Evolutionary conservation across 2,797 vertebrate species (phyloP), one percentile per base, ranked within the genome.

Genomic region (Rallus crepitans): DNA sequence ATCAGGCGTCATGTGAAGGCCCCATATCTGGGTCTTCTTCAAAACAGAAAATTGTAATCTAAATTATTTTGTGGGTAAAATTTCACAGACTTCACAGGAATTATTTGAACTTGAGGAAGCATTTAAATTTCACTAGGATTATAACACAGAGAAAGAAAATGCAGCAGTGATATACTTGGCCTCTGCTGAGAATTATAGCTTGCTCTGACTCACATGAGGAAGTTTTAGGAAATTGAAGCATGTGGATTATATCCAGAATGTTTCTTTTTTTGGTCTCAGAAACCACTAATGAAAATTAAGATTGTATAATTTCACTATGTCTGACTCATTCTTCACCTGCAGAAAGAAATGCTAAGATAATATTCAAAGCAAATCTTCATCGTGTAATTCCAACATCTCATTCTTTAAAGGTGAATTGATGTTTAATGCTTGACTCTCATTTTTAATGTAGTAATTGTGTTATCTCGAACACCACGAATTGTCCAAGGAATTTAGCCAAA

Each of bases 311-410:
- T 97, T 91, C 70, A 47, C 66, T 84, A 40, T 17, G 23, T 78
- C 65, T 92, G 80, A 90, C 47, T 75, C 59, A 82, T 87, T 95
- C 60, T 92, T 91, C 78, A 75, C 56, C 42, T 93, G 66, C 78
- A 82, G 47, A 31, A 33, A 65, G n/a, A 94, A 83, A 68, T 59
- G 39, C 15, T 84, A 91, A 75, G 55, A 87, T 69, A 77, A 60
- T 53, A 86, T 30, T 76, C 30, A 72, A 76, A 82, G 69, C 33
- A 39, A 72, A 55, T 73, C 47, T 92, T 84, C 68, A 21, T 63
- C 73, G 21, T 83, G 66, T 61, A 73, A 84, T 66, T 71, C 55
- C 37, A 55, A 9, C 30, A 50, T 50, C 81, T 93, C 40, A 24
- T 82, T 92, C 48, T 91, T 93, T 60, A 68, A 65, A 89, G 37